Conservation (phyloP, 2,797 vertebrate genomes). For the Xenops minutus region DNA sequence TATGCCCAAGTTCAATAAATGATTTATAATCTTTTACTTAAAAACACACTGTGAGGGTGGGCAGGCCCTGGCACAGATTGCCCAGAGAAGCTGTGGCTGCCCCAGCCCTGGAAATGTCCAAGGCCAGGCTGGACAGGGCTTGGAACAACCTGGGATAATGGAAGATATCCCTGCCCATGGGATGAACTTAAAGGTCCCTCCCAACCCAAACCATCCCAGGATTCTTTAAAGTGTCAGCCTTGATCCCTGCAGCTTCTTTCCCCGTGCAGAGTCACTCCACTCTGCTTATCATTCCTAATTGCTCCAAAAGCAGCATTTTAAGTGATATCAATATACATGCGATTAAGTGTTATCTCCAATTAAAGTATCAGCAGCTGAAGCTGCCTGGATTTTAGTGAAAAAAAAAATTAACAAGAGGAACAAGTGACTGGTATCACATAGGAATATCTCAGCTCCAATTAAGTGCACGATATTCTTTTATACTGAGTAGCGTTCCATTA, state of each 20-base stretch:
- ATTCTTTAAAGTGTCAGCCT: background rate
- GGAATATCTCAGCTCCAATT: background rate
- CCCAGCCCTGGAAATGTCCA: background rate
- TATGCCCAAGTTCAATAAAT: background rate
- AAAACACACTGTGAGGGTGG: background rate
- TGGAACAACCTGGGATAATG: background rate
- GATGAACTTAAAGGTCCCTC: background rate
- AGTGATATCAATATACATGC: background rate
- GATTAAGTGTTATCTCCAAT: background rate
- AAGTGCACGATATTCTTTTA: background rate
- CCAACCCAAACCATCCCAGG: background rate
- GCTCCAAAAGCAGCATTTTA: background rate
- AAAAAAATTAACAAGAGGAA: background rate
- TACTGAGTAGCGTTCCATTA: background rate
- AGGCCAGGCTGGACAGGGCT: background rate
- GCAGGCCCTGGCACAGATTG: background rate
- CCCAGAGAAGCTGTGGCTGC: background rate
- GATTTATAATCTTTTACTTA: conserved; percentile 2
- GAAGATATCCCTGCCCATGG: background rate
- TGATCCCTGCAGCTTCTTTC: background rate
- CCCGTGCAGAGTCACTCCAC: background rate
- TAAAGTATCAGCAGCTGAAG: background rate
- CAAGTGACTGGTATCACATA: rapidly evolving
- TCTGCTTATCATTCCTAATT: background rate
- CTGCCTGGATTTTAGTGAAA: background rate